These are phyloP conservation scores for Phasia obesa DNA, from an alignment of 2,888 invertebrate genomes.

Conservation along the genomic window DNA sequence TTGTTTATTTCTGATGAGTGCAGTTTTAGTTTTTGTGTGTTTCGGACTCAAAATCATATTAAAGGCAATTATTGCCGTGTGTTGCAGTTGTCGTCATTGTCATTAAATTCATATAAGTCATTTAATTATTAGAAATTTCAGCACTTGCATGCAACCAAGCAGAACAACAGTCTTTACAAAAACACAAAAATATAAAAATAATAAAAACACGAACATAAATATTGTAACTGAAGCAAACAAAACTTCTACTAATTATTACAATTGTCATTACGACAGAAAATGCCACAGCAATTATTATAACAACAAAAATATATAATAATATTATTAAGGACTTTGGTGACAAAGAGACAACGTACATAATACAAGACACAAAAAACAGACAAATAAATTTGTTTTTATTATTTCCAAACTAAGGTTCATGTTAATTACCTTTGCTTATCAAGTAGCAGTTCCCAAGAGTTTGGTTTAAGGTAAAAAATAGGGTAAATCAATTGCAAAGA, in stretches of 20 bases:
- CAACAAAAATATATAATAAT: constrained; percentile 15
- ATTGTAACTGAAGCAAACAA: constrained; percentile 58
- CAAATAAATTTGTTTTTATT: neutral
- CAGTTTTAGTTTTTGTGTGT: constrained; percentile 35
- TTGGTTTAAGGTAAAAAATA: too few species aligned
- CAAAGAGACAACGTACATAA: neutral
- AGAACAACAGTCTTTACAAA: constrained; percentile 39
- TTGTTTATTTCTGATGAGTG: constrained; percentile 41
- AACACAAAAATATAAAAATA: constrained; percentile 15
- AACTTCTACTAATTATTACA: constrained; percentile 67
- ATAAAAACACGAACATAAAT: constrained; percentile 60
- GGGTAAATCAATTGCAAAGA: too few species aligned
- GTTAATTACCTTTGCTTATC: too few species aligned
- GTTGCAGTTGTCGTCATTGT: constrained; percentile 71
- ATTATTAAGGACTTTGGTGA: constrained; percentile 34
- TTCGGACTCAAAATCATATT: constrained; percentile 45
- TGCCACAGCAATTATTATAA: neutral
- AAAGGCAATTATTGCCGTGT: constrained; percentile 58
- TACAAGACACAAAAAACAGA: neutral
- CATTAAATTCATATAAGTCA: constrained; percentile 71
- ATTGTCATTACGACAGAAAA: constrained; percentile 58
- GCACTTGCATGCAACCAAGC: constrained; percentile 70
- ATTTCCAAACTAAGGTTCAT: too few species aligned
- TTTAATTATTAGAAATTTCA: constrained; percentile 72
- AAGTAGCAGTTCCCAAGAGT: too few species aligned